Evolutionary conservation across 2,113 vertebrate species (phyloP).

Genomic region (Menidia beryllina): DNA sequence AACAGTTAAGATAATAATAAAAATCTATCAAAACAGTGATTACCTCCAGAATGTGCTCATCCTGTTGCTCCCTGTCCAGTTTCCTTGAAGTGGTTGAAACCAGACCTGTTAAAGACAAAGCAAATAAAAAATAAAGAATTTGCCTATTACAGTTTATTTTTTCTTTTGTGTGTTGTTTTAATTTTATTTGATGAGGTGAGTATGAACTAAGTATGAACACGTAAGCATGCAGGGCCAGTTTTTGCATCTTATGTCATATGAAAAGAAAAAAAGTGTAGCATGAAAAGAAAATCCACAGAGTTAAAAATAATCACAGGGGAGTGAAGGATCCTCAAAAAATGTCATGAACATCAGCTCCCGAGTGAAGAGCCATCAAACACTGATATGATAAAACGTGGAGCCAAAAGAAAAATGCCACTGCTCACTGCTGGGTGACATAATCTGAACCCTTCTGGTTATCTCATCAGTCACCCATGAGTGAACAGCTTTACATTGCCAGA

Average conservation of each 20-base stretch:
- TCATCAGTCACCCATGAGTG: conserved; percentile 44
- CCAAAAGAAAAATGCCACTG: neutral
- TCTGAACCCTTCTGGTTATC: conserved; percentile 47
- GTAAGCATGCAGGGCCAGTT: too few species aligned
- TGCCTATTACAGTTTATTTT: too few species aligned
- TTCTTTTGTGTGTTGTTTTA: too few species aligned
- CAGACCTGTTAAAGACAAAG: conserved; percentile 83
- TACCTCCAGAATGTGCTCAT: conserved; percentile 96
- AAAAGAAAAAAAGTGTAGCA: too few species aligned
- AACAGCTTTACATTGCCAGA: conserved; percentile 39
- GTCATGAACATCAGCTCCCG: neutral
- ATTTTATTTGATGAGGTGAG: too few species aligned
- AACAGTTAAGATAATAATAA: neutral
- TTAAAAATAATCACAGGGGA: neutral
- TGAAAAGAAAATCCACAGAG: neutral
- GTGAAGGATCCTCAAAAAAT: too few species aligned
- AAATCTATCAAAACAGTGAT: conserved; percentile 39
- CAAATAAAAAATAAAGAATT: neutral
- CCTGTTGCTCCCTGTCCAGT: conserved; percentile 95
- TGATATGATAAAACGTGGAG: neutral
- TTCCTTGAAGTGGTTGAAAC: conserved; percentile 95
- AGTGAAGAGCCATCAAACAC: neutral
- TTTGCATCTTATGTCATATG: neutral
- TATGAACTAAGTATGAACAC: neutral
- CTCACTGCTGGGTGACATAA: conserved; percentile 35